Evolutionary conservation across 2,113 vertebrate genomes (phyloP).

Genomic region (Pterocles gutturalis): DNA sequence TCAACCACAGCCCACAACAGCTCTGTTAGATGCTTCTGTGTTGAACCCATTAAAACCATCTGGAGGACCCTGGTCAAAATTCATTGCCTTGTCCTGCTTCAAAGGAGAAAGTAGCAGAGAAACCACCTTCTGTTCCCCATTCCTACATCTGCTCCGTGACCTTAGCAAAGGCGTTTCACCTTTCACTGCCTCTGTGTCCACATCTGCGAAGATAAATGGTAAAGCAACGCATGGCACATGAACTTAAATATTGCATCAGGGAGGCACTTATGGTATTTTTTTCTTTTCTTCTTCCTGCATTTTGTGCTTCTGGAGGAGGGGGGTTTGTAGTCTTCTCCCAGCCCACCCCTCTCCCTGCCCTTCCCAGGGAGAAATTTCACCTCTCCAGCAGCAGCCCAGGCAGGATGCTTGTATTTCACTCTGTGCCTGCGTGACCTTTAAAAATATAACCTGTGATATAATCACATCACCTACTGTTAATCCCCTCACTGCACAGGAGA

Average conservation of each 20-base stretch:
- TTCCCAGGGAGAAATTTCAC: background rate
- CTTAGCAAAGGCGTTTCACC: background rate
- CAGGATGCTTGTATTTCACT: background rate
- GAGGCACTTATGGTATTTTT: background rate
- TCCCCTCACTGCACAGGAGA: background rate
- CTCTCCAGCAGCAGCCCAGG: background rate
- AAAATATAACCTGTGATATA: background rate
- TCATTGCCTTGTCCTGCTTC: background rate
- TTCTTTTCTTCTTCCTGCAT: background rate
- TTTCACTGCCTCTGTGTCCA: background rate
- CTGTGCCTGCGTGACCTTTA: background rate
- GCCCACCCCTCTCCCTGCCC: background rate
- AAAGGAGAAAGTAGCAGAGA: background rate
- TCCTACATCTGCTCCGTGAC: background rate
- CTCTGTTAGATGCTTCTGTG: background rate
- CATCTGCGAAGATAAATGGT: background rate
- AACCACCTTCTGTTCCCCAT: background rate
- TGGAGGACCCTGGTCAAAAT: background rate
- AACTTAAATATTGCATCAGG: background rate
- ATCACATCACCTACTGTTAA: background rate
- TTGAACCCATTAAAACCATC: background rate
- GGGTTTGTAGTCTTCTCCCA: background rate
- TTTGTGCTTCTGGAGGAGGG: background rate
- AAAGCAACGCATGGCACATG: background rate
- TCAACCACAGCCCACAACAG: rapidly evolving